Evolutionary conservation across 2,113 vertebrate genomes (phyloP), one percentile per base, ranked within the genome.

Genomic region (Cryptomyrus ogoouensis): DNA sequence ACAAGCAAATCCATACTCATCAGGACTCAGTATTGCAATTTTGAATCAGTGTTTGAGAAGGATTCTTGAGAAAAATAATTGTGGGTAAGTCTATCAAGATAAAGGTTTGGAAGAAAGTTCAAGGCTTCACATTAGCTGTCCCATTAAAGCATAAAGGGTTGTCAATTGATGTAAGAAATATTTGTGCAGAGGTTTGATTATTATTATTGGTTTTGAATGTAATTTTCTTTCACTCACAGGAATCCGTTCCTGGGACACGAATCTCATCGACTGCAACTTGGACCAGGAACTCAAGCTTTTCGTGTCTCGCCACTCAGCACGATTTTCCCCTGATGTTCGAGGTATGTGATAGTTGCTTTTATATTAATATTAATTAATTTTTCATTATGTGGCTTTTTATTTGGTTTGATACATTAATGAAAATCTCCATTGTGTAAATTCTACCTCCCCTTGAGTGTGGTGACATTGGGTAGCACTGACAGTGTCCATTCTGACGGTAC

Each of bases 251-350:
- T 99, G 98, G 98, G 98, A 99, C 95, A 97, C 97, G 92, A 98
- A 97, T 93, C 95, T 99, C 85, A 94, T 98, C 0, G 96, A 98
- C 92, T 99, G 98, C 95, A 99, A 99, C 95, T 94, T 99, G 96
- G 98, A 99, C 94, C 97, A 99, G 95, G 98, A 99, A 91, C 96
- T 99, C 88, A 99, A 99, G 91, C 97, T 99, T 90, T 99, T 99
- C 90, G 98, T 99, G 87, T 99, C 98, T 90, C 96, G 98, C 92
- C 98, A 99, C 94, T 99, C 98, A 0, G 98, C 98, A 89, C 95
- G 98, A 91, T 99, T 99, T 92, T 99, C 98, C 93, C 96, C 98
- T 85, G 98, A 99, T 90, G 97, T 98, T 87, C 95, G 95, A 99
- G 98, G 98, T 99, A 96, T 39, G 35, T 77, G 97, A 96, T 66